Percentiles rank a stretch among this genome's conserved stretches.
phyloP scores from a whole-genome alignment of 2,113 vertebrate genomes.

The Mixornis gularis region DNA sequence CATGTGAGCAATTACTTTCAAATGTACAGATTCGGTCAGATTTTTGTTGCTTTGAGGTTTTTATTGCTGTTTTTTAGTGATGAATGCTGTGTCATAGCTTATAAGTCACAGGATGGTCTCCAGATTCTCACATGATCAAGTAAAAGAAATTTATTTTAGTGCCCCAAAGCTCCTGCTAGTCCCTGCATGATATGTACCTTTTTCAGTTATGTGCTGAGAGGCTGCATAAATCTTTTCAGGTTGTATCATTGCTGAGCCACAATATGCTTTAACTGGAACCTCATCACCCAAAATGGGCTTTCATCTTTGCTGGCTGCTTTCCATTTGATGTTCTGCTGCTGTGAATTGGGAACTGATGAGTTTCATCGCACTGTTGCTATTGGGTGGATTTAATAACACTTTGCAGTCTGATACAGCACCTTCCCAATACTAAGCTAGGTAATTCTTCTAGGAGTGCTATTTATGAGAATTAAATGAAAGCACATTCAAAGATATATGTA shows the following conservation, averaged over 20 bases:
- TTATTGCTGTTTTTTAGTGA: background rate
- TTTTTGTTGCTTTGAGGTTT: background rate
- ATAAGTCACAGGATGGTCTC: conserved; percentile 19
- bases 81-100: background rate
- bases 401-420: background rate
- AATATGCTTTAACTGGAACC: background rate
- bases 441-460: background rate
- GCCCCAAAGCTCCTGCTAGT: background rate
- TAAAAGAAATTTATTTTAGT: background rate
- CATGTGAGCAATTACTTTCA: background rate
- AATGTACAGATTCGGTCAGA: background rate
- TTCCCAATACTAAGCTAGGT: background rate
- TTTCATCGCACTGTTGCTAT: background rate
- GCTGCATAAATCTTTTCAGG: background rate
- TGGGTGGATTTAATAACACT: background rate
- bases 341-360: background rate
- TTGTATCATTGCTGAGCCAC: background rate
- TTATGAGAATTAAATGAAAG: background rate
- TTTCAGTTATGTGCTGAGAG: background rate
- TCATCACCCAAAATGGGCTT: background rate
- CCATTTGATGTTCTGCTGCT: background rate
- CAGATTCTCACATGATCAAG: conserved; percentile 35
- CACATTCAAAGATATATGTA: background rate
- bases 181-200: background rate
- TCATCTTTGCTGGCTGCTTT: background rate